Base-by-base conservation (phyloP, 35 echinoderm and acorn worm genomes). In the Holothuria glaberrima region DNA sequence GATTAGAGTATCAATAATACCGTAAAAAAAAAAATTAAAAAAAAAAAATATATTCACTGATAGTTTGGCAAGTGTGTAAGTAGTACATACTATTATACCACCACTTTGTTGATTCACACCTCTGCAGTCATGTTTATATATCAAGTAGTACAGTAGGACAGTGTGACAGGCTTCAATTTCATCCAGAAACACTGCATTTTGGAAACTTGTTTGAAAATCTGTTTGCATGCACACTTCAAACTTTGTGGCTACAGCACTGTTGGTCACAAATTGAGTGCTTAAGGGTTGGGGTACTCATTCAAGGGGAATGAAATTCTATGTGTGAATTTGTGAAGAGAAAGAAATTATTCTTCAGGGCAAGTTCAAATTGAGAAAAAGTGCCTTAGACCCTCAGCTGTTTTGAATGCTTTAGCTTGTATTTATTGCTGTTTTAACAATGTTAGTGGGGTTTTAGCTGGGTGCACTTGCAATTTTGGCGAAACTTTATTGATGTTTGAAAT, bases 181-280 rank as follows among this genome's bases (percentile, higher is more conserved):
- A 54, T 54, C 50, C 50, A 54, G 50, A 54, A 54, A 54, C 16
- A 17, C 50, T 54, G 50, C 16, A 54, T 54, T 54, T 54, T 17
- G 16, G 50, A 54, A 54, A 54, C 16, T 0, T 54, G 13, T 54
- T 54, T 54, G 50, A 12, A 54, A 54, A 54, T 48, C 74, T 38
- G 20, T 78, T 78, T 78, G 74, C 74, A 78, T 33, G 74, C 74
- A 78, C 74, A 48, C 38, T 48, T 45, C 31, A 27, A 69, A 69
- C 33, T 48, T 48, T 48, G 26, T 78, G 74, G 74, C 74, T 78
- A 5, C 44, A 48, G 74, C 36, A 48, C 50, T 25, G 41, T 78
- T 78, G 74, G 74, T 78, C 74, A 78, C 74, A 78, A 78, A 78
- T 78, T 78, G 74, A 78, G 44, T 28, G 74, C 74, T 78, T 78